Conservation (phyloP, 2,113 vertebrate species). For the Piprites chloris region DNA sequence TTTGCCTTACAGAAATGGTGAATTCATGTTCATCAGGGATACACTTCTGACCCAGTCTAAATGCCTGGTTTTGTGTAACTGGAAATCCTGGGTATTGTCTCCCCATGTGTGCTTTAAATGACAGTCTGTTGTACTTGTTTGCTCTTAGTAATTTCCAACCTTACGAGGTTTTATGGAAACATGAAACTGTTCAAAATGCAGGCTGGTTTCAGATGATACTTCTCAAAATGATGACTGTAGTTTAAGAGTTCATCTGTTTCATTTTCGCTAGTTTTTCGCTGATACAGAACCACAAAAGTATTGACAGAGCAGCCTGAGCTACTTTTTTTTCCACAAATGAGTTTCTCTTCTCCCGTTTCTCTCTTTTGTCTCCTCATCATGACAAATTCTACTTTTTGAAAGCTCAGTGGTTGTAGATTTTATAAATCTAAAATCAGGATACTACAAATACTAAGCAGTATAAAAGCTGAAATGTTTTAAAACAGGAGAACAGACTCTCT, state of each 20-base stretch:
- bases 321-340: not conserved
- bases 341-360: not conserved
- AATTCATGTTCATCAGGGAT: not conserved
- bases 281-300: not conserved
- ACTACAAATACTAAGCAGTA: not conserved
- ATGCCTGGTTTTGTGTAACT: not conserved
- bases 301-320: not conserved
- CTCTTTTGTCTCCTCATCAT: not conserved
- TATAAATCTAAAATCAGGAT: not conserved
- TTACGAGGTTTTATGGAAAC: not conserved
- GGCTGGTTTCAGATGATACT: not conserved
- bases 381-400: not conserved
- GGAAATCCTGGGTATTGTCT: not conserved
- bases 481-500: not conserved
- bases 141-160: not conserved
- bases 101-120: not conserved
- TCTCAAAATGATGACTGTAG: not conserved
- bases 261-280: not conserved
- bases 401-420: not conserved
- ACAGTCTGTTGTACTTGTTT: not conserved
- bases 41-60: not conserved
- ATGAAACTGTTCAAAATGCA: not conserved
- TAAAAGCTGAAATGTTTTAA: not conserved
- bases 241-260: constrained; percentile 33
- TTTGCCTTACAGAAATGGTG: not conserved